Evolutionary conservation across 2,888 invertebrate species (phyloP), one percentile per base, ranked within the genome.

Genomic region (Tenthredo amoena): DNA sequence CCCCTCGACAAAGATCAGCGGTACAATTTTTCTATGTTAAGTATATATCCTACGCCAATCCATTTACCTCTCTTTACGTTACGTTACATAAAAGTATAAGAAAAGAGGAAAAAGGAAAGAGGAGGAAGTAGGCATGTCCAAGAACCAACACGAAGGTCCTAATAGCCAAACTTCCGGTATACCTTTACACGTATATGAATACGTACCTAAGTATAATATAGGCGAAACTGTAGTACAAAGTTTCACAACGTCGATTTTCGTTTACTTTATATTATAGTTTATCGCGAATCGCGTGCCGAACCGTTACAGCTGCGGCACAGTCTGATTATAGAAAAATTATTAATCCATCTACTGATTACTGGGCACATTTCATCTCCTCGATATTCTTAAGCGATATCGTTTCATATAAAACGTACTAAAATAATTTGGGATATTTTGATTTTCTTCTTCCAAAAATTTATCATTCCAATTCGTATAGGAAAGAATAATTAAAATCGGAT

Each of bases 91-190:
- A 55, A n/a, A 55, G n/a, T n/a, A 55, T 55, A 55, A 55, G 55
- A 6, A 55, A 55, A n/a, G n/a, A 55, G 55, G 6, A 55, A 55
- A n/a, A 6, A 55, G 55, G 6, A 15, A 15, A 47, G n/a, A n/a
- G 31, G 15, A 65, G 10, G 65, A 65, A 65, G 9, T 65, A 3
- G 26, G 65, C 31, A 26, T 65, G 18, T 15, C 12, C 31, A 65
- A 65, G 65, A 31, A 31, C 55, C n/a, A 65, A 65, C 72, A 72
- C 72, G 72, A 72, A 72, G 34, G 72, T 72, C 40, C 7, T 72
- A 40, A 72, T 72, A 34, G 65, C 15, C n/a, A 72, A 72, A 40
- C 37, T 72, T 72, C 72, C 72, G 72, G 72, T 40, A n/a, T 40
- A 34, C 10, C 31, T 12, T 40, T 34, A n/a, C 21, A 34, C 37